A percentile compares a stretch with the other conserved stretches of the same genome.
phyloP scores from a whole-genome alignment of 2,888 invertebrate species.

The Ditula angustiorana region DNA sequence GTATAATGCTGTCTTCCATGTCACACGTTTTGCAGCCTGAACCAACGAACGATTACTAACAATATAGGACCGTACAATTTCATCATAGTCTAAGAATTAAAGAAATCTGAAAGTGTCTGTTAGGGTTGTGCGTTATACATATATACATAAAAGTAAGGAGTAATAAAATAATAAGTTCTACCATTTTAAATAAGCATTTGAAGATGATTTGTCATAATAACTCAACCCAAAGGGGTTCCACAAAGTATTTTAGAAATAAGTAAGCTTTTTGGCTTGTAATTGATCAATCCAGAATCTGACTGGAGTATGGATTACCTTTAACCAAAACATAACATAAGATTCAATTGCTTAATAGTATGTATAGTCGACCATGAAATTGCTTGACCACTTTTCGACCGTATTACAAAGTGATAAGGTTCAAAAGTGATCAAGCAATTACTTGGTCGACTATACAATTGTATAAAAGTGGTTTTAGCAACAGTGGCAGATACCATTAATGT shows the following conservation, averaged over 20 bases:
- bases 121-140: neutral
- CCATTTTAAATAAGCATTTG: neutral
- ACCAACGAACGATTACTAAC: too few species aligned
- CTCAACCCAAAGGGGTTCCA: neutral
- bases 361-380: too few species aligned
- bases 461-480: neutral
- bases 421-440: too few species aligned
- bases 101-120: neutral
- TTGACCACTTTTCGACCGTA: too few species aligned
- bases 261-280: neutral
- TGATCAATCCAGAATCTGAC: neutral
- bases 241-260: neutral
- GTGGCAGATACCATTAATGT: constrained; percentile 6
- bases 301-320: constrained; percentile 18
- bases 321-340: constrained; percentile 9
- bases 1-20: constrained; percentile 6
- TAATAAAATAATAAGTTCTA: neutral
- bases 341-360: neutral
- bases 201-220: neutral
- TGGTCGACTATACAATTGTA: too few species aligned
- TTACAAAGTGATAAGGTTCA: too few species aligned
- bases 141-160: neutral
- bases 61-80: neutral
- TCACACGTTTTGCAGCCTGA: neutral
- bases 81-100: neutral